These are phyloP conservation scores for Peromyscus aztecus DNA, from an alignment of 2,797 vertebrate genomes.

Conservation along the genomic window DNA sequence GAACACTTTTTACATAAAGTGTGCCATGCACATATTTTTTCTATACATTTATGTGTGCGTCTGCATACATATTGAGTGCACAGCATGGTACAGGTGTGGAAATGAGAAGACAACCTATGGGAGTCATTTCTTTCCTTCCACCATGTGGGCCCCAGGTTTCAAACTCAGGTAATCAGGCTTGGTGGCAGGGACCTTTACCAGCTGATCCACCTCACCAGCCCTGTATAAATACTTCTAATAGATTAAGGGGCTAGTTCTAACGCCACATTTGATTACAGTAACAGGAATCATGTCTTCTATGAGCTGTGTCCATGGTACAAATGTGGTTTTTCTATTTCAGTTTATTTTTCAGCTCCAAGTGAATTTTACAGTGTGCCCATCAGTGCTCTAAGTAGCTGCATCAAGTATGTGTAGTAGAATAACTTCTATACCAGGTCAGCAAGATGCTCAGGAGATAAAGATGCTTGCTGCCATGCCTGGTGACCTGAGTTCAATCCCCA, in stretches of 20 bases:
- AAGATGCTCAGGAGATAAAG: neutral
- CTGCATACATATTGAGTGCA: neutral
- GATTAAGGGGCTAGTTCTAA: neutral
- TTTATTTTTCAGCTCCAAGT: conserved; percentile 33
- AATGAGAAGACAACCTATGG: neutral
- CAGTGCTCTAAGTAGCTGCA: neutral
- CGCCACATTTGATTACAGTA: neutral
- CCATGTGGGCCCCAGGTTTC: neutral
- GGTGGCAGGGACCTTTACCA: neutral
- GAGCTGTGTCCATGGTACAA: neutral
- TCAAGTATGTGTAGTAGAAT: neutral
- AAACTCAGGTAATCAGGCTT: neutral
- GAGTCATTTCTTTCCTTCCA: too few species aligned
- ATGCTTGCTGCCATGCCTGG: neutral
- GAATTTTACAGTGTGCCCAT: neutral
- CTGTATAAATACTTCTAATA: neutral
- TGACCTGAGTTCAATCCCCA: neutral
- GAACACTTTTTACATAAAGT: neutral
- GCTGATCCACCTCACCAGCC: neutral
- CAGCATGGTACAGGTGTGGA: neutral
- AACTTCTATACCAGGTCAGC: neutral
- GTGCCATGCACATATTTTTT: neutral
- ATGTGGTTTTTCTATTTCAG: neutral
- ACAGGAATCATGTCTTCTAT: neutral
- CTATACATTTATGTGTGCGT: neutral